A percentile compares a stretch with the other conserved stretches of the same genome.
Conservation (phyloP, 1,140 invertebrate genomes). For the Aphelenchoides avenae region DNA sequence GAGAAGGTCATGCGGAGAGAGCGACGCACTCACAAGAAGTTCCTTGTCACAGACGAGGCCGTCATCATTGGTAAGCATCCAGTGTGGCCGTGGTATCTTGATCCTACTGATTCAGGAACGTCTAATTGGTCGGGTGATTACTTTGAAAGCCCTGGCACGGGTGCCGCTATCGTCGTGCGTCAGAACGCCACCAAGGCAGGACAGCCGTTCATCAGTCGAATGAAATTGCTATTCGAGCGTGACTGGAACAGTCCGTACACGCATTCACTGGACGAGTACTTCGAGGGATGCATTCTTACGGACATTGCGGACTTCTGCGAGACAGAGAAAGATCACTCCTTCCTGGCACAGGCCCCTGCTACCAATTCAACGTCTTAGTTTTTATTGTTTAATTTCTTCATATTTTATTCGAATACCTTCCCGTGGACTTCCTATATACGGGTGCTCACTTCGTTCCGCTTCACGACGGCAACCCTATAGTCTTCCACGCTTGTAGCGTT, state of each 20-base stretch:
- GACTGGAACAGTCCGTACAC: constrained; percentile 56
- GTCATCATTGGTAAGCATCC: constrained; percentile 76
- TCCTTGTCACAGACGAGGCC: constrained; percentile 89
- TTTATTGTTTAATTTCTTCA: too few species aligned
- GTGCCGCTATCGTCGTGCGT: constrained; percentile 59
- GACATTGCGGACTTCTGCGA: constrained; percentile 46
- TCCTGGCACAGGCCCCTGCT: constrained; percentile 27
- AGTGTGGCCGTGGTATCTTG: too few species aligned
- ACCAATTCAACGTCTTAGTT: too few species aligned
- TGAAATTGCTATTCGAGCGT: constrained; percentile 40
- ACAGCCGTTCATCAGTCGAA: constrained; percentile 27
- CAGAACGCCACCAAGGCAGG: constrained; percentile 26
- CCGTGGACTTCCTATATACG: too few species aligned
- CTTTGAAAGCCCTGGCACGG: constrained; percentile 85
- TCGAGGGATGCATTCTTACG: constrained; percentile 39
- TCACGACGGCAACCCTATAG: too few species aligned
- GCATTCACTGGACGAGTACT: constrained; percentile 46
- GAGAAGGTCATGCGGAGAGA: constrained; percentile 79
- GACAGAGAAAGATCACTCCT: constrained; percentile 44
- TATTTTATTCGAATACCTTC: too few species aligned
- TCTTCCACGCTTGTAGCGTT: too few species aligned
- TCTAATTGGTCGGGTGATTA: constrained; percentile 98
- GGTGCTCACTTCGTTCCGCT: too few species aligned
- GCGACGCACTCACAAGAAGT: constrained; percentile 95
- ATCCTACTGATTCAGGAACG: too few species aligned